These are phyloP conservation scores for Nibea albiflora DNA, from an alignment of 2,113 vertebrate species.

Conservation along the genomic window DNA sequence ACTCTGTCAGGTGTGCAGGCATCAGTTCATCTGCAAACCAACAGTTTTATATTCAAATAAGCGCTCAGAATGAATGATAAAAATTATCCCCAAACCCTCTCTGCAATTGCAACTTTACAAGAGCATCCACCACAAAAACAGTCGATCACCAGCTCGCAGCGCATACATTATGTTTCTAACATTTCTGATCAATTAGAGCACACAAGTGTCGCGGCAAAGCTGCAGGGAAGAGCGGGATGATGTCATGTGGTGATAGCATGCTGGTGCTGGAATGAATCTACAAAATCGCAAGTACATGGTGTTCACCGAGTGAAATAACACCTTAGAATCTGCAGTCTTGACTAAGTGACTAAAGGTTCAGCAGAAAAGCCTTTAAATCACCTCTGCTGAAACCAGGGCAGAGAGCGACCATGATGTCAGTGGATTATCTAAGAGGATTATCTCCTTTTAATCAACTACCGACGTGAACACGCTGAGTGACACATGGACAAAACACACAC, in stretches of 20 bases:
- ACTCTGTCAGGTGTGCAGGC: slow-evolving; percentile 43
- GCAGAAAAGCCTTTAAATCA: slow-evolving; percentile 40
- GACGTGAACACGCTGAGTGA: slow-evolving; percentile 1
- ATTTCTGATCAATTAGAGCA: slow-evolving; percentile 42
- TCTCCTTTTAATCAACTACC: slow-evolving; percentile 53
- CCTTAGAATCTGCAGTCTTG: slow-evolving; percentile 6
- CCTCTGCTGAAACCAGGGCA: slow-evolving; percentile 13
- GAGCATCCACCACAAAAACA: slow-evolving; percentile 11
- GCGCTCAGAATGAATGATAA: slow-evolving; percentile 22
- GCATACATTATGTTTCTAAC: slow-evolving; percentile 19
- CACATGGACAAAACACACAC: not conserved
- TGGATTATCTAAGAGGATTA: slow-evolving; percentile 55
- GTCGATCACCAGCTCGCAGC: slow-evolving; percentile 17
- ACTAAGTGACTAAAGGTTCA: slow-evolving; percentile 30
- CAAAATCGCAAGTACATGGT: slow-evolving; percentile 25
- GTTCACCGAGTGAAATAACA: slow-evolving; percentile 16
- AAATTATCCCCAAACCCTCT: slow-evolving; percentile 37
- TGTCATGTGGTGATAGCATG: not conserved
- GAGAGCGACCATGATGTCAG: slow-evolving; percentile 26
- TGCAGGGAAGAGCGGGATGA: slow-evolving; percentile 24
- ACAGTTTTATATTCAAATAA: slow-evolving; percentile 46
- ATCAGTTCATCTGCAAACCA: slow-evolving; percentile 40
- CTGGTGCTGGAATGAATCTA: not conserved
- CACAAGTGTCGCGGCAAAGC: slow-evolving; percentile 11
- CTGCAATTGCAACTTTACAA: slow-evolving; percentile 63